A percentile compares a stretch with the other conserved stretches of the same genome.
These are phyloP conservation scores for Probosciger aterrimus DNA, from an alignment of 2,113 vertebrate genomes.

Conservation along the genomic window DNA sequence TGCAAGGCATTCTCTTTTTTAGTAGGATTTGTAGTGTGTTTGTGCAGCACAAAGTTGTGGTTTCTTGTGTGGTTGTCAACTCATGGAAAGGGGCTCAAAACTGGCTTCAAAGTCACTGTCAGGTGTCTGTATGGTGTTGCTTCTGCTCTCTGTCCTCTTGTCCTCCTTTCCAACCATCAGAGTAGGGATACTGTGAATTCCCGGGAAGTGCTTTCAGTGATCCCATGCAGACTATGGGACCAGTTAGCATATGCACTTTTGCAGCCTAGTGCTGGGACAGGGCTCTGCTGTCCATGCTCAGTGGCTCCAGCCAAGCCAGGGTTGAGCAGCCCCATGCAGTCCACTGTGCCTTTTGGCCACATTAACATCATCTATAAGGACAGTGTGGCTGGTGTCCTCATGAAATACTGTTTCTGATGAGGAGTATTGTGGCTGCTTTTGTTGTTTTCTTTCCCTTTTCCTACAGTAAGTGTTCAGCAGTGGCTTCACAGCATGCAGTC, in stretches of 20 bases:
- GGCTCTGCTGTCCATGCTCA: neutral
- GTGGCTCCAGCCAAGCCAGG: neutral
- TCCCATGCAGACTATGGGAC: neutral
- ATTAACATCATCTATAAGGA: neutral
- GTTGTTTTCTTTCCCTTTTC: neutral
- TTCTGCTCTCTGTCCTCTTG: neutral
- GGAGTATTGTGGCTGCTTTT: neutral
- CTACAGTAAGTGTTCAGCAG: neutral
- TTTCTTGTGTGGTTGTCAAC: neutral
- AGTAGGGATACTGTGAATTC: neutral
- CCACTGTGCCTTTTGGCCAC: no score
- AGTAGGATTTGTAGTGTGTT: neutral
- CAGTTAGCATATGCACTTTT: neutral
- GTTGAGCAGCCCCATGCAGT: neutral
- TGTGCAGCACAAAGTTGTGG: neutral
- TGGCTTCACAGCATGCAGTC: neutral
- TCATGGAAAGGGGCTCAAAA: neutral
- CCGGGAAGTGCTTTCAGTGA: neutral
- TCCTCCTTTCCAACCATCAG: neutral
- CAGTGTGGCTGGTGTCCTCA: neutral
- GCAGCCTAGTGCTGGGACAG: neutral
- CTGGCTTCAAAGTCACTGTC: neutral
- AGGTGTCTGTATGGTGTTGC: neutral
- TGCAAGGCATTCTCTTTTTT: neutral
- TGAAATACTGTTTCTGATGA: neutral